Percentiles rank a stretch among this genome's conserved stretches.
Conservation (phyloP, 1,140 invertebrate genomes). For the Calephelis virginiensis region DNA sequence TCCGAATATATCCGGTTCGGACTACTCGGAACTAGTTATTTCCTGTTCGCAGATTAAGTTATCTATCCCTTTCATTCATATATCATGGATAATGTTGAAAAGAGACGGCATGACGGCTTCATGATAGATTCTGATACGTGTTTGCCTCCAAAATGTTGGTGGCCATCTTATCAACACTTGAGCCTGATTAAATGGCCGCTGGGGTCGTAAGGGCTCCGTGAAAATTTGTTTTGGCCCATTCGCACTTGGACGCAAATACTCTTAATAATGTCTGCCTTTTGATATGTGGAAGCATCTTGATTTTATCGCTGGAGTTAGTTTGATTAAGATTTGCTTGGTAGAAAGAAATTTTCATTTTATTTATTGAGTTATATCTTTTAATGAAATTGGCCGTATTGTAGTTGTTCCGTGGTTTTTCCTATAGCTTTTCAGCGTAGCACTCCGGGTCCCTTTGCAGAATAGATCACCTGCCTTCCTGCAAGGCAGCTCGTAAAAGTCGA, state of each 20-base stretch:
- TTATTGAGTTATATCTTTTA: background rate
- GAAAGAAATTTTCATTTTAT: background rate
- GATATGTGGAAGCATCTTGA: slow-evolving; percentile 7
- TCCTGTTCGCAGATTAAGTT: slow-evolving; percentile 47
- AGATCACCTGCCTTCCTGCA: no score
- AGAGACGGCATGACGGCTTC: slow-evolving; percentile 35
- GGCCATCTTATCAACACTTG: slow-evolving; percentile 58
- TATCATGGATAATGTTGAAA: slow-evolving; percentile 21
- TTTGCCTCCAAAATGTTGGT: slow-evolving; percentile 34
- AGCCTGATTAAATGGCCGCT: slow-evolving; percentile 65
- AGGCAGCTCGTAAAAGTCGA: no score
- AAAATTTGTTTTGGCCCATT: slow-evolving; percentile 62
- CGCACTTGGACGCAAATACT: slow-evolving; percentile 46
- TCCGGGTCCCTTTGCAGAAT: no score
- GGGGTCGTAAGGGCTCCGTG: slow-evolving; percentile 50
- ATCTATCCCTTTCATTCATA: slow-evolving; percentile 13
- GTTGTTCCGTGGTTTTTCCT: no score
- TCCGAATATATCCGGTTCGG: slow-evolving; percentile 45
- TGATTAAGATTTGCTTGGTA: background rate
- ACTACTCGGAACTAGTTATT: slow-evolving; percentile 56
- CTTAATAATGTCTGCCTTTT: slow-evolving; percentile 36
- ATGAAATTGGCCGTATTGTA: background rate
- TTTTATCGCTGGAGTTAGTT: slow-evolving; percentile 4
- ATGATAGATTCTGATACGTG: slow-evolving; percentile 52
- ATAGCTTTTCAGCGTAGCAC: no score